Evolutionary conservation across 2,113 vertebrate species (phyloP).

Genomic region (Phoenicopterus ruber): DNA sequence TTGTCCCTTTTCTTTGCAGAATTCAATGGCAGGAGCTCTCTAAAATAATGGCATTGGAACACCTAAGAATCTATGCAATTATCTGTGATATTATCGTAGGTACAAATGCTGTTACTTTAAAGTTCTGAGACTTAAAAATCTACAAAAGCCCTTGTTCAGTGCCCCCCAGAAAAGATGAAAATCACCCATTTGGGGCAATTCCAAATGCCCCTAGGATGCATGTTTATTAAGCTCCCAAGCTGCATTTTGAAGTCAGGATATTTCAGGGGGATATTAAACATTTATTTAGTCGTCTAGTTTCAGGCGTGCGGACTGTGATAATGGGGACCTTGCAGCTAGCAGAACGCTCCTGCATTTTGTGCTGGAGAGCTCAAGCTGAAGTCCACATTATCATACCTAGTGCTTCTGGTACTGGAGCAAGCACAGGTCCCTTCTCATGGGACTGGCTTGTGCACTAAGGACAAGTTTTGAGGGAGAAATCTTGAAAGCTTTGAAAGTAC

Average conservation of each 20-base stretch:
- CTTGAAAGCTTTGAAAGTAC: not conserved
- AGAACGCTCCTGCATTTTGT: not conserved
- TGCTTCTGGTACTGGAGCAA: not conserved
- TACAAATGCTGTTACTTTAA: not conserved
- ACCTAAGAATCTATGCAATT: not conserved
- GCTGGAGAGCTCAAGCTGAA: not conserved
- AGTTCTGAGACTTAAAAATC: not conserved
- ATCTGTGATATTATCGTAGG: not conserved
- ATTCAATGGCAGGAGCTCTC: not conserved
- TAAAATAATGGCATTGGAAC: not conserved
- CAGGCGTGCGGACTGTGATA: accelerated
- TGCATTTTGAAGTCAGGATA: not conserved
- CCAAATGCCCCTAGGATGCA: not conserved
- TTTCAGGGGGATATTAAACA: not conserved
- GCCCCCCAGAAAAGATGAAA: not conserved
- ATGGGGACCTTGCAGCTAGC: not conserved
- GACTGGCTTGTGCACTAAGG: not conserved
- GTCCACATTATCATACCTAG: not conserved
- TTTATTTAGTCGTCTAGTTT: not conserved
- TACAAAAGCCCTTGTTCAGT: not conserved
- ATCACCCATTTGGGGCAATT: not conserved
- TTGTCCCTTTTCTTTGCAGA: not conserved
- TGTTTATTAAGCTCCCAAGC: not conserved
- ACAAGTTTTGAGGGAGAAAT: not conserved
- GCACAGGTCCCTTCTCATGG: not conserved